Percentiles rank a stretch among this genome's conserved stretches.
Evolutionary conservation across 1,140 invertebrate genomes (phyloP).

Genomic region (Drosophila carrolli): DNA sequence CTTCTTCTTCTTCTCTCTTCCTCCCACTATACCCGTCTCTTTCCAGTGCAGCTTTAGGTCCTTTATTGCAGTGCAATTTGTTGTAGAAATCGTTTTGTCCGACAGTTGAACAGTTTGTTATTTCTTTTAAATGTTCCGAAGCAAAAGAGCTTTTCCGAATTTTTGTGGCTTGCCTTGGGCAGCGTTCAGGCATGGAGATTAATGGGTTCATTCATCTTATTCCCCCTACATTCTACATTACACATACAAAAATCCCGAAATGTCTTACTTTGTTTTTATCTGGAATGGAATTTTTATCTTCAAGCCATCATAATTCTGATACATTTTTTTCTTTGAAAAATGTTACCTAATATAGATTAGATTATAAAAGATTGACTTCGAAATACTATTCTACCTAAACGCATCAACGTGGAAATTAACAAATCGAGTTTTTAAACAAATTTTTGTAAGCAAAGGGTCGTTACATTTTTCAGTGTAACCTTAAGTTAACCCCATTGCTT

Average conservation of each 20-base stretch:
- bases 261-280: too few relatives aligned
- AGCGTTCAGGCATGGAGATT: slow-evolving; percentile 57
- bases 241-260: neutral
- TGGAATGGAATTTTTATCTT: too few relatives aligned
- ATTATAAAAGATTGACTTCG: too few relatives aligned
- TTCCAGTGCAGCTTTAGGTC: slow-evolving; percentile 29
- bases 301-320: too few relatives aligned
- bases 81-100: slow-evolving; percentile 84
- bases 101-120: slow-evolving; percentile 83
- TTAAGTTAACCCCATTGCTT: neutral
- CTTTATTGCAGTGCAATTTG: slow-evolving; percentile 84
- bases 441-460: too few relatives aligned
- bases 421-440: too few relatives aligned
- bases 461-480: neutral
- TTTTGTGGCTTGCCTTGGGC: slow-evolving; percentile 68
- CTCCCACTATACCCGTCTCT: slow-evolving; percentile 3
- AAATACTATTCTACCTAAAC: too few relatives aligned
- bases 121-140: slow-evolving; percentile 80
- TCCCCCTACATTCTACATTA: neutral
- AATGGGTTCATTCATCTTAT: slow-evolving; percentile 19
- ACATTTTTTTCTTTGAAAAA: too few relatives aligned
- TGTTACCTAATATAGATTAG: too few relatives aligned
- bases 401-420: too few relatives aligned
- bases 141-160: slow-evolving; percentile 77
- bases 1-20: slow-evolving; percentile 23